A percentile compares a stretch with the other conserved stretches of the same genome.
phyloP scores from a whole-genome alignment of 2,113 vertebrate species.

The Macroglossus sobrinus region DNA sequence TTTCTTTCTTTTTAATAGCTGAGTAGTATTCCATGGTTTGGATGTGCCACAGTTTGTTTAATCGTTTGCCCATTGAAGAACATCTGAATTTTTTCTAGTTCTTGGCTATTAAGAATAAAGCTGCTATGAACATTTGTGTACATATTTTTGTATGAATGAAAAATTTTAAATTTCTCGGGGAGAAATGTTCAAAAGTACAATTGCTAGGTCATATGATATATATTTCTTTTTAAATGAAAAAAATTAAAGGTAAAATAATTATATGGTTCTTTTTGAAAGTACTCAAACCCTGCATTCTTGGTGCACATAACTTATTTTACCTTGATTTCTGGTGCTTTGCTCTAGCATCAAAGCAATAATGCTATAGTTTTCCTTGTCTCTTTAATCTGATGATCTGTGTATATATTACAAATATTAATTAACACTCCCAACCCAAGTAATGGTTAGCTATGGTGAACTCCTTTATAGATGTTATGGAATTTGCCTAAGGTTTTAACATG shows the following conservation, averaged over 20 bases:
- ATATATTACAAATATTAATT: conserved; percentile 23
- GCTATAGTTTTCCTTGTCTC: not conserved
- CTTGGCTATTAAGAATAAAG: not conserved
- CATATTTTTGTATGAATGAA: not conserved
- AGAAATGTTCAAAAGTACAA: not conserved
- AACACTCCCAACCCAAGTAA: not conserved
- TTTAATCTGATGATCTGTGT: conserved; percentile 22
- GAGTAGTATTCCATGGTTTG: not conserved
- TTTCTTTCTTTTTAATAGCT: not conserved
- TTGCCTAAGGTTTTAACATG: not conserved
- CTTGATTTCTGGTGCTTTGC: conserved; percentile 11
- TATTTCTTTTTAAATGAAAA: not conserved
- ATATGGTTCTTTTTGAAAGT: not conserved
- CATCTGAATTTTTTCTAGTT: not conserved
- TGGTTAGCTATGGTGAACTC: not conserved
- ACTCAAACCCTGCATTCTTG: not conserved
- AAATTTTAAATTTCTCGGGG: not conserved
- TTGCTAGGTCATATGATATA: not conserved
- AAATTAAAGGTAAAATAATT: not conserved
- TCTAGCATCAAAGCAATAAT: not conserved
- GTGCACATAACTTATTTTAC: not conserved
- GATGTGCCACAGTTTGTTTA: not conserved
- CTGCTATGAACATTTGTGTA: not conserved
- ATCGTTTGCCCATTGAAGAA: not conserved
- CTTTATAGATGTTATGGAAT: not conserved